Evolutionary conservation across 2,113 vertebrate genomes (phyloP).

Genomic region (Anguilla japonica): DNA sequence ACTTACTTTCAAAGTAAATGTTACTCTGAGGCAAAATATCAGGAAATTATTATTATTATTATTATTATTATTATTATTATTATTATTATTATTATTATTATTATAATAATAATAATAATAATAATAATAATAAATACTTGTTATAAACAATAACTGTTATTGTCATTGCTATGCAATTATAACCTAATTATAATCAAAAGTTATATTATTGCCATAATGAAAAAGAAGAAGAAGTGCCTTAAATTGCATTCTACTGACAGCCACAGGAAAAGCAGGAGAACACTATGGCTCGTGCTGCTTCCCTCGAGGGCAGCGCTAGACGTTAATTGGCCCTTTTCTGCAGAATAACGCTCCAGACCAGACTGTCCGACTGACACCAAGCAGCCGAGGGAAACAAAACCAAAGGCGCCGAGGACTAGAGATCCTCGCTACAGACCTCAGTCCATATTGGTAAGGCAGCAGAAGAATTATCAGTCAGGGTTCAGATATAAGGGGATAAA

Average conservation of each 20-base stretch:
- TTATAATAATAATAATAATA: background rate
- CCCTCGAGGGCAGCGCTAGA: slow-evolving; percentile 39
- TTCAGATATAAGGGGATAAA: background rate
- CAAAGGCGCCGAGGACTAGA: background rate
- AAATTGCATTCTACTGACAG: slow-evolving; percentile 23
- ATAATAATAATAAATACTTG: background rate
- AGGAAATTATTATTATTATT: background rate
- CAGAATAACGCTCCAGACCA: slow-evolving; percentile 37
- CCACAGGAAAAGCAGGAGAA: slow-evolving; percentile 26
- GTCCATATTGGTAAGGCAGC: background rate
- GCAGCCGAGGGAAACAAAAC: background rate
- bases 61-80: background rate
- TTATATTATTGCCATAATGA: too few relatives aligned
- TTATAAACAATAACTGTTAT: background rate
- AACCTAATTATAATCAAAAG: too few relatives aligned
- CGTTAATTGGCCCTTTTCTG: slow-evolving; percentile 42
- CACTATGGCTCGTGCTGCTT: slow-evolving; percentile 21
- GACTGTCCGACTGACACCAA: slow-evolving; percentile 18
- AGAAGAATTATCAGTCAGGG: background rate
- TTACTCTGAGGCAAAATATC: background rate
- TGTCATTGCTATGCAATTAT: background rate
- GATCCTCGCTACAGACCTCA: background rate
- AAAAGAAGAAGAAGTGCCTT: too few relatives aligned
- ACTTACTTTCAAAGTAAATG: background rate
- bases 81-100: background rate